Evolutionary conservation across 2,113 vertebrate species (phyloP).

Genomic region (Equus przewalskii): DNA sequence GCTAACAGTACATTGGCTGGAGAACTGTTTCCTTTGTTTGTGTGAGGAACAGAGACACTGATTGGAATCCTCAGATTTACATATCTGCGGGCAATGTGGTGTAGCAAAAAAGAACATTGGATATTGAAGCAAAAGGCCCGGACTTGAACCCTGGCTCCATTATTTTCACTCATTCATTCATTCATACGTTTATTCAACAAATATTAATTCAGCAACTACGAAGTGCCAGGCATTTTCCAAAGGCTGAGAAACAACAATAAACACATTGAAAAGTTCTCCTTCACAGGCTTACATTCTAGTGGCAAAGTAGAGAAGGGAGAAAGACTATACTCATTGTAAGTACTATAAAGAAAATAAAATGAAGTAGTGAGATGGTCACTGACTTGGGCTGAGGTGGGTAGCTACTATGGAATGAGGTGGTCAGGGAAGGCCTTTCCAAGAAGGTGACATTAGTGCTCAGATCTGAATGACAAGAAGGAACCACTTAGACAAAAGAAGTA

Average conservation of each 20-base stretch:
- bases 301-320: not conserved
- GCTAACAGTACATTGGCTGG: not conserved
- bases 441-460: not conserved
- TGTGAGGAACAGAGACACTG: not conserved
- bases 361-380: not conserved
- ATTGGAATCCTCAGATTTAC: not conserved
- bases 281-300: not conserved
- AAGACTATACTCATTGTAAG: not conserved
- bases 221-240: not conserved
- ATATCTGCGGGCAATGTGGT: not conserved
- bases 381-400: not conserved
- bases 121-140: not conserved
- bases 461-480: not conserved
- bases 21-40: not conserved
- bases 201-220: not conserved
- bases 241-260: not conserved
- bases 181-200: not conserved
- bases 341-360: not conserved
- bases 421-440: not conserved
- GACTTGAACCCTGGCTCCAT: not conserved
- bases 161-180: not conserved
- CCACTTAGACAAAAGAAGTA: not conserved
- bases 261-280: not conserved
- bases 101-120: not conserved
- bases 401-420: not conserved